Conservation (phyloP, 2,797 vertebrate species). For the Lithobates sylvaticus region DNA sequence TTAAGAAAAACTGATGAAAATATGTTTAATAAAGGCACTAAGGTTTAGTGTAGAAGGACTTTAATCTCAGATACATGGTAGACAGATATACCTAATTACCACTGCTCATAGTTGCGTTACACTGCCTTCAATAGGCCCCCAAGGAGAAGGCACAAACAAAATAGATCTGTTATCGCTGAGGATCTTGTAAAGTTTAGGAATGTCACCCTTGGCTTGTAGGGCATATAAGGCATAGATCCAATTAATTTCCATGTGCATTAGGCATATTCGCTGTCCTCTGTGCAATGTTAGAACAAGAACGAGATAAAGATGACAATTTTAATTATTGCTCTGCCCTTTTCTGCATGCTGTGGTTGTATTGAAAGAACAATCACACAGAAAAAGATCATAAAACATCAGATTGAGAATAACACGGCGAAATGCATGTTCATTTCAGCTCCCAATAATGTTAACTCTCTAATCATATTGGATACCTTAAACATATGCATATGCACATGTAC, state of each 20-base stretch:
- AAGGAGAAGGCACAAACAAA: constrained; percentile 49
- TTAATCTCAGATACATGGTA: constrained; percentile 49
- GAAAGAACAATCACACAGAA: background rate
- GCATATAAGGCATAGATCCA: constrained; percentile 55
- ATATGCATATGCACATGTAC: background rate
- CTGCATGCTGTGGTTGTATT: constrained; percentile 29
- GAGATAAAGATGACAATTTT: constrained; percentile 58
- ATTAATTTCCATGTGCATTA: constrained; percentile 58
- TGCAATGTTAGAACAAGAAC: constrained; percentile 52
- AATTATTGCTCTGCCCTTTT: constrained; percentile 55
- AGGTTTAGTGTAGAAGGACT: constrained; percentile 36
- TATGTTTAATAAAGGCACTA: background rate
- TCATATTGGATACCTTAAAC: background rate
- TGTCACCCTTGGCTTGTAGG: constrained; percentile 55
- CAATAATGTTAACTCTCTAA: background rate
- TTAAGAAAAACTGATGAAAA: constrained; percentile 45
- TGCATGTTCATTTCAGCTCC: background rate
- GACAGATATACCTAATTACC: constrained; percentile 52
- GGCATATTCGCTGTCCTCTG: constrained; percentile 43
- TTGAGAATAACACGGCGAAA: background rate
- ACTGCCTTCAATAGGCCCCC: constrained; percentile 50
- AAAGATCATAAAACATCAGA: constrained; percentile 11
- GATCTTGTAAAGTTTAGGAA: constrained; percentile 55
- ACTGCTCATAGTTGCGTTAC: constrained; percentile 24
- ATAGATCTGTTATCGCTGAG: constrained; percentile 53